These are phyloP conservation scores for Austrofundulus limnaeus DNA, from an alignment of 2,113 vertebrate genomes.

Conservation along the genomic window DNA sequence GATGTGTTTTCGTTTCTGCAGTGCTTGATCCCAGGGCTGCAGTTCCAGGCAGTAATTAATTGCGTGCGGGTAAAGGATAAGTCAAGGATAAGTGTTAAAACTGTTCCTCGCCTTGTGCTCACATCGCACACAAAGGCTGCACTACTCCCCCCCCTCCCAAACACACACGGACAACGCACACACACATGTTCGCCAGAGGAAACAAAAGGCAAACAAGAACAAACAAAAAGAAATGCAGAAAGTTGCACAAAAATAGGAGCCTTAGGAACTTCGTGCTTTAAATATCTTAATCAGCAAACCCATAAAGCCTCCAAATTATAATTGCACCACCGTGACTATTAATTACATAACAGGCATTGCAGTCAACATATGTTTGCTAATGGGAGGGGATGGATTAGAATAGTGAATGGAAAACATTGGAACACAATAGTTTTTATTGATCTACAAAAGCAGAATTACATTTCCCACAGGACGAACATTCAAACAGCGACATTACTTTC, in stretches of 20 bases:
- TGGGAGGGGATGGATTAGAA: conserved; percentile 69
- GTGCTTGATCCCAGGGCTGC: conserved; percentile 57
- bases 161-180: conserved; percentile 6
- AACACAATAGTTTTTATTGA: conserved; percentile 68
- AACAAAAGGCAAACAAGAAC: conserved; percentile 40
- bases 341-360: conserved; percentile 72
- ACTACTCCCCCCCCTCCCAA: conserved; percentile 32
- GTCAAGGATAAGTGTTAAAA: conserved; percentile 66
- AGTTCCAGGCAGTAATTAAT: conserved; percentile 65
- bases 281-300: conserved; percentile 76
- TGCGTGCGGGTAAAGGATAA: conserved; percentile 59
- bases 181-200: conserved; percentile 42
- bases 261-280: conserved; percentile 66
- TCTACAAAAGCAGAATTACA: conserved; percentile 66
- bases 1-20: conserved; percentile 53
- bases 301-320: conserved; percentile 75
- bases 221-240: conserved; percentile 49
- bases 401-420: conserved; percentile 64
- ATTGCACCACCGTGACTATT: conserved; percentile 78
- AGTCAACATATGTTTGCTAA: conserved; percentile 76
- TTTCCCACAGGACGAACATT: conserved; percentile 38
- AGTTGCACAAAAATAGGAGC: conserved; percentile 54
- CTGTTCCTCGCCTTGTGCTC: conserved; percentile 39
- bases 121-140: conserved; percentile 37
- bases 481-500: conserved; percentile 27